Conservation (phyloP, 2,797 vertebrate genomes). For the Austrolebias charrua region DNA sequence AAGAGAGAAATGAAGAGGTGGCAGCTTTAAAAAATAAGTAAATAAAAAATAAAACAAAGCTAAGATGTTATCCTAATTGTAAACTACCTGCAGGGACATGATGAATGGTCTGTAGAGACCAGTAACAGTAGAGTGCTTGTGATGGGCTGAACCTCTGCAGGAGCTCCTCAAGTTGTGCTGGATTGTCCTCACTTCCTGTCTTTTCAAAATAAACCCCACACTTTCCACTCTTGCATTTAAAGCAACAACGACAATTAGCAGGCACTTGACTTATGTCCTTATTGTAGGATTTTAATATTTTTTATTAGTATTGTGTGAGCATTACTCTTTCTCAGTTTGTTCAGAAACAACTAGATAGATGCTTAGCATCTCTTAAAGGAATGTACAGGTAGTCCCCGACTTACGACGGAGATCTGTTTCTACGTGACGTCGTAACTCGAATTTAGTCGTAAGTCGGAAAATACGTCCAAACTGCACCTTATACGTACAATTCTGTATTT, state of each 20-base stretch:
- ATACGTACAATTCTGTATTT: no score
- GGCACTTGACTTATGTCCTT: slow-evolving; percentile 1
- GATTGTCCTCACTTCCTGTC: neutral
- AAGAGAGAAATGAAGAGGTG: slow-evolving; percentile 39
- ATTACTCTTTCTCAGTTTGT: neutral
- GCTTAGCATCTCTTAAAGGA: neutral
- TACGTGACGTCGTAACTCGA: no score
- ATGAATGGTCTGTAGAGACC: slow-evolving; percentile 57
- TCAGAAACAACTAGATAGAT: neutral
- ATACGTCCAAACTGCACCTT: no score
- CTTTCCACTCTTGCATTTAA: neutral
- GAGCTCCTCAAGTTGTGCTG: slow-evolving; percentile 11
- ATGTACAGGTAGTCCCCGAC: no score
- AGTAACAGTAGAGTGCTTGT: slow-evolving; percentile 46
- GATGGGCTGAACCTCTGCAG: slow-evolving; percentile 17
- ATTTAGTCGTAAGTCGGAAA: no score
- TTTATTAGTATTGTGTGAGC: neutral
- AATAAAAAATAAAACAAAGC: slow-evolving; percentile 14
- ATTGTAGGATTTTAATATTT: neutral
- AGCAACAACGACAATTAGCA: neutral
- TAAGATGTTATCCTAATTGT: slow-evolving; percentile 61
- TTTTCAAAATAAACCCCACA: neutral
- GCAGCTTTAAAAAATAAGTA: slow-evolving; percentile 23
- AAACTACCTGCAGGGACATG: slow-evolving; percentile 52
- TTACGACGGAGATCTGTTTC: no score